Evolutionary conservation across 2,888 invertebrate species (phyloP), one percentile per base, ranked within the genome.

Genomic region (Endomychus coccineus): DNA sequence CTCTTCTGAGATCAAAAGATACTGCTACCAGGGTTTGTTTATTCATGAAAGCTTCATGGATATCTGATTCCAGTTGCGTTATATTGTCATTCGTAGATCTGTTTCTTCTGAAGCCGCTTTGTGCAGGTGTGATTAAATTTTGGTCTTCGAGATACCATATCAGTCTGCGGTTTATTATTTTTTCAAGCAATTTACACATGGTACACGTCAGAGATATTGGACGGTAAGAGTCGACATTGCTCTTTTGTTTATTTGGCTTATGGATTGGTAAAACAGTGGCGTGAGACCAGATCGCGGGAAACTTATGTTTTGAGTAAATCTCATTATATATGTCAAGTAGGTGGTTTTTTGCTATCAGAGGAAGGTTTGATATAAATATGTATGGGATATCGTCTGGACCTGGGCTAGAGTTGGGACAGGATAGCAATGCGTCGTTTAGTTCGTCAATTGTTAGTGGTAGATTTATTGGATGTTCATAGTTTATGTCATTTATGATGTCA

Each of bases 101-200:
- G n/a, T n/a, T n/a, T n/a, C n/a, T n/a, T n/a, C n/a, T n/a, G n/a
- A n/a, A n/a, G n/a, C n/a, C n/a, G n/a, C n/a, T n/a, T n/a, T n/a
- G n/a, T n/a, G n/a, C n/a, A n/a, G n/a, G n/a, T n/a, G n/a, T n/a
- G n/a, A n/a, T n/a, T n/a, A n/a, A n/a, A n/a, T n/a, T n/a, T n/a
- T n/a, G n/a, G n/a, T n/a, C n/a, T n/a, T 35, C 16, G 3, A 35
- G 16, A 19, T 28, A 27, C 35, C 35, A 35, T 7, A 28, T 12
- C 5, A 28, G 10, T 10, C 35, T 16, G 2, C 14, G 12, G 14
- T 25, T 27, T n/a, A 36, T 9, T 1, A 36, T 30, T 9, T 17
- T 34, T 27, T 34, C 34, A n/a, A 27, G 5, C 5, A 34, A 3
- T 35, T 35, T 35, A 13, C 27, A 27, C 27, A 36, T 36, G 11